Conservation (phyloP, 2,888 invertebrate species). For the Graphium colonna region DNA sequence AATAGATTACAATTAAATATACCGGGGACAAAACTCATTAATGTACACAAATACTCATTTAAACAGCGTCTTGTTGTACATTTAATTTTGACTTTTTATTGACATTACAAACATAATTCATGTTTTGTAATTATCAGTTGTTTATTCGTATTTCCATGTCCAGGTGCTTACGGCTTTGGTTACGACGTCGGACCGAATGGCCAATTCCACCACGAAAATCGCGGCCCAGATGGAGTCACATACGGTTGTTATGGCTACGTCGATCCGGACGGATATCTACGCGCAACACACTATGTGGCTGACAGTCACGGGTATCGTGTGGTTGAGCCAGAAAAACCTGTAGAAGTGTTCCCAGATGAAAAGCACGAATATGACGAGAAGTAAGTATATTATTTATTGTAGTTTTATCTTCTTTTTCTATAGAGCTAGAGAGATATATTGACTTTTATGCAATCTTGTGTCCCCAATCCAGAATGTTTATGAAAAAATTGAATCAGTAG, state of each 20-base stretch:
- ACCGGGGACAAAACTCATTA: no score
- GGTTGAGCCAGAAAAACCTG: conserved; percentile 83
- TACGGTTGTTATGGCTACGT: conserved; percentile 90
- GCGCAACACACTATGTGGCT: conserved; percentile 87
- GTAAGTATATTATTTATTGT: conserved; percentile 56
- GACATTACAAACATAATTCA: background rate
- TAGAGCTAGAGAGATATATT: no score
- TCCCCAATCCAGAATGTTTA: no score
- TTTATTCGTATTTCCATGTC: conserved; percentile 28
- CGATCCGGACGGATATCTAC: conserved; percentile 82
- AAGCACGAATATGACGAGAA: conserved; percentile 66
- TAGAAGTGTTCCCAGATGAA: conserved; percentile 82
- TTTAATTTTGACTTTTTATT: no score
- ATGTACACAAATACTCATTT: no score
- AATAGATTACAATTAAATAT: no score
- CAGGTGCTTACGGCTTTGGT: conserved; percentile 87
- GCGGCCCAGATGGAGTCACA: conserved; percentile 87
- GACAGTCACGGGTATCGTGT: conserved; percentile 89
- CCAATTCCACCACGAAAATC: conserved; percentile 89
- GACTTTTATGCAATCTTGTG: no score
- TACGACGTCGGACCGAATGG: conserved; percentile 88
- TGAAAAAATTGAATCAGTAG: no score
- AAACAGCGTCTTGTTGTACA: no score
- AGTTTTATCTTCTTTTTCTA: no score
- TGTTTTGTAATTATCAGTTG: conserved; percentile 22